Conservation (phyloP, 2,888 invertebrate genomes). For the Urechis unicinctus region DNA sequence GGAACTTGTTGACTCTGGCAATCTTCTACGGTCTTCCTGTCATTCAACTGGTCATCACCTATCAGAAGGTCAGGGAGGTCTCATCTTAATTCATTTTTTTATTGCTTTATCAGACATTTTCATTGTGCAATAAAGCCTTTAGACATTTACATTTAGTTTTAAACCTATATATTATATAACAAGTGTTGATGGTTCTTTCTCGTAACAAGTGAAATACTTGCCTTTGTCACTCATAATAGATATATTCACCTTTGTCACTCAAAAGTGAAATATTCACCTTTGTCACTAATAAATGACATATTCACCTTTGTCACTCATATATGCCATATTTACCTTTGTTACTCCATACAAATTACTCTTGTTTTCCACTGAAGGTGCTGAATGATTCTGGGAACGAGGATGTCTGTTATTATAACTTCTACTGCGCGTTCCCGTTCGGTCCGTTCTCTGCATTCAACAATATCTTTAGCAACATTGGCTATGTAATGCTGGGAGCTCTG, state of each 20-base stretch:
- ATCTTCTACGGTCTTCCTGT: slow-evolving; percentile 81
- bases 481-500: slow-evolving; percentile 70
- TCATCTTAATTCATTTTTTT: not conserved
- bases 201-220: too few relatives aligned
- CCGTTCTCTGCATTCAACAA: slow-evolving; percentile 78
- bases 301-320: too few relatives aligned
- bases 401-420: slow-evolving; percentile 83
- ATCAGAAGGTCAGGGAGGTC: slow-evolving; percentile 59
- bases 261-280: too few relatives aligned
- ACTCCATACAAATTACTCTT: not conserved
- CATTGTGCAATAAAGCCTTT: too few relatives aligned
- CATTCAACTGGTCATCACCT: slow-evolving; percentile 73
- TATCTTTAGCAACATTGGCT: slow-evolving; percentile 77
- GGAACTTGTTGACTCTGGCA: slow-evolving; percentile 64
- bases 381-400: slow-evolving; percentile 79
- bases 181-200: too few relatives aligned
- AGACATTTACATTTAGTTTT: too few relatives aligned
- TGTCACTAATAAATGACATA: too few relatives aligned
- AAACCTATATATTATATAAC: too few relatives aligned
- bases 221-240: too few relatives aligned
- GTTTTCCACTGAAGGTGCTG: slow-evolving; percentile 58
- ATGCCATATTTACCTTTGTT: not conserved
- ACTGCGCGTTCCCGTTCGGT: slow-evolving; percentile 76
- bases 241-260: too few relatives aligned
- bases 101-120: too few relatives aligned